A percentile compares a stretch with the other conserved stretches of the same genome.
Evolutionary conservation across 2,888 invertebrate genomes (phyloP).

Genomic region (Encarsia formosa): DNA sequence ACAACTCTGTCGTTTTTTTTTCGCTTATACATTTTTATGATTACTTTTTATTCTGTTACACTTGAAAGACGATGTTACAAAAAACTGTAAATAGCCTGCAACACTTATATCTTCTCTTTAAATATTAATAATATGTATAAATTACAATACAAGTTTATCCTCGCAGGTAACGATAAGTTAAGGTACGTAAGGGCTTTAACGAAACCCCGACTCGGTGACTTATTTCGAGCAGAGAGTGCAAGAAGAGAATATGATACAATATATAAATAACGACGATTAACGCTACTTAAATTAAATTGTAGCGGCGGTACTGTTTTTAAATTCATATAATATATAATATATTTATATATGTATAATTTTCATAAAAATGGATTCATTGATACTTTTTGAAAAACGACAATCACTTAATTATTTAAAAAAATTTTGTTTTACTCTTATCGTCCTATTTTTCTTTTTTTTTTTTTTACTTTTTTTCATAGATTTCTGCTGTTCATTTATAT

Average conservation of each 20-base stretch:
- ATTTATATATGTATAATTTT: conserved; percentile 17
- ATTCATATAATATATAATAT: conserved; percentile 8
- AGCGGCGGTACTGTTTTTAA: conserved; percentile 12
- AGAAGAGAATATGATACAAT: conserved; percentile 25
- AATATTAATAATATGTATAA: conserved; percentile 10
- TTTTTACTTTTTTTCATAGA: conserved; percentile 24
- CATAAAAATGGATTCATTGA: conserved; percentile 26
- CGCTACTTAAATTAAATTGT: conserved; percentile 20
- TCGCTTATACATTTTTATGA: conserved; percentile 12
- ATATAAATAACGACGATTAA: conserved; percentile 22
- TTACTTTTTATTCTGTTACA: conserved; percentile 19
- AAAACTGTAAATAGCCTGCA: conserved; percentile 19
- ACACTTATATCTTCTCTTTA: conserved; percentile 13
- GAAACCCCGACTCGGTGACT: conserved; percentile 24
- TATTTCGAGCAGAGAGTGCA: conserved; percentile 24
- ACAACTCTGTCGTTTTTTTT: conserved; percentile 17
- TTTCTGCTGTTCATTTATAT: conserved; percentile 19
- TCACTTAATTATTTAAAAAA: conserved; percentile 13
- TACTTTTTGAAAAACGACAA: conserved; percentile 25
- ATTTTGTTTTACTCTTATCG: conserved; percentile 21
- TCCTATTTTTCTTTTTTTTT: conserved; percentile 25
- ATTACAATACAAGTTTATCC: conserved; percentile 25
- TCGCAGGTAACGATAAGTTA: conserved; percentile 28
- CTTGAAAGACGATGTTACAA: conserved; percentile 19
- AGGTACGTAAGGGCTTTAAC: conserved; percentile 25